Evolutionary conservation across 1,140 invertebrate genomes (phyloP).

Genomic region (Camponotus floridanus): DNA sequence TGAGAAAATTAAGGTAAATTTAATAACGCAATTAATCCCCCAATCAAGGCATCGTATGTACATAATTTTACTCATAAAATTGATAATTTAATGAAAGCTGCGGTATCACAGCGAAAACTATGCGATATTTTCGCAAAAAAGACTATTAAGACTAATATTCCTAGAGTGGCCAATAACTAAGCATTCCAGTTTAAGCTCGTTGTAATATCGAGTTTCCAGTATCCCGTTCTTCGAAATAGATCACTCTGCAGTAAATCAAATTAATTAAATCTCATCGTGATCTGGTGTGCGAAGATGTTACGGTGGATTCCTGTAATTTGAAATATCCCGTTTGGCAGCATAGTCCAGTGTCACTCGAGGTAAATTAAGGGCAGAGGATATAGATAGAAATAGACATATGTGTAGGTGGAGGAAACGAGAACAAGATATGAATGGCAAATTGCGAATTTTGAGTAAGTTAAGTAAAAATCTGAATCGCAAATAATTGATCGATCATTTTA

Average conservation of each 20-base stretch:
- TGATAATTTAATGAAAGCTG: constrained; percentile 19
- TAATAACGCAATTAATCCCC: background rate
- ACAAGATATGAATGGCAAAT: constrained; percentile 39
- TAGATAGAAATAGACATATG: constrained; percentile 57
- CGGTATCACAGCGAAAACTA: background rate
- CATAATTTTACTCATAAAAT: constrained; percentile 22
- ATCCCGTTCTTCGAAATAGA: background rate
- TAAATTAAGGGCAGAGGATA: constrained; percentile 62
- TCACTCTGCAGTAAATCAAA: constrained; percentile 45
- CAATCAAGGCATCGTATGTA: background rate
- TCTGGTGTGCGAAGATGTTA: constrained; percentile 33
- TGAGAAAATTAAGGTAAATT: background rate
- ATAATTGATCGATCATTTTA: background rate
- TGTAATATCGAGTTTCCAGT: constrained; percentile 17
- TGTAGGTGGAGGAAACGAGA: constrained; percentile 33
- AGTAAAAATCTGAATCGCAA: background rate
- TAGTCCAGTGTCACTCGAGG: constrained; percentile 47
- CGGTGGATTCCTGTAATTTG: constrained; percentile 42
- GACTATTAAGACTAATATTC: constrained; percentile 16
- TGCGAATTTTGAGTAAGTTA: background rate
- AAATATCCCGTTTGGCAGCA: constrained; percentile 25
- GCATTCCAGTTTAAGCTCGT: background rate
- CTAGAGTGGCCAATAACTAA: background rate
- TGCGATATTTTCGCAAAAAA: background rate
- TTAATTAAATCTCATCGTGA: constrained; percentile 50